Evolutionary conservation across 2,797 vertebrate genomes (phyloP).

Genomic region (Manis crassicaudata): DNA sequence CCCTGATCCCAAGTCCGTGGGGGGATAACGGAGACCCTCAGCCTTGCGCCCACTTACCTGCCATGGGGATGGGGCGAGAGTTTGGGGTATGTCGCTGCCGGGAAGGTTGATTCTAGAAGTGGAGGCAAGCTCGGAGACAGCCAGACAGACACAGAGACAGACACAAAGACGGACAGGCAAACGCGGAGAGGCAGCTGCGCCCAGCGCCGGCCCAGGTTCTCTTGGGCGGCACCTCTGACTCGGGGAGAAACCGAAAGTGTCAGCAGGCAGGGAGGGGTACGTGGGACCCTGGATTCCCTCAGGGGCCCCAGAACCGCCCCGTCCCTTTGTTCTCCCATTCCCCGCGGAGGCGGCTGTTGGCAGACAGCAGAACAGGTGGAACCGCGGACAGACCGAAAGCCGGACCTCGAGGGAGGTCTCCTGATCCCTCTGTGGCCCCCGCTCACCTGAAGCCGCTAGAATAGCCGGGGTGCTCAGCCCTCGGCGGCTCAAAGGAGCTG

Average conservation of each 20-base stretch:
- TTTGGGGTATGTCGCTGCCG: not conserved
- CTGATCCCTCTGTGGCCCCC: not conserved
- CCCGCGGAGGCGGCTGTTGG: slow-evolving; percentile 34
- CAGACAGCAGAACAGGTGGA: not conserved
- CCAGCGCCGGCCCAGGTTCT: slow-evolving; percentile 69
- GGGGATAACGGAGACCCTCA: slow-evolving; percentile 64
- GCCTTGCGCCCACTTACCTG: slow-evolving; percentile 50
- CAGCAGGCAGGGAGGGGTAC: slow-evolving; percentile 60
- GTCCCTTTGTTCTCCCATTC: slow-evolving; percentile 80
- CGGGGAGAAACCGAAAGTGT: slow-evolving; percentile 79
- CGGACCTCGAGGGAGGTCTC: not conserved
- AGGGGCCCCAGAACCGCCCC: slow-evolving; percentile 73
- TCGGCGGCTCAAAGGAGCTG: not conserved
- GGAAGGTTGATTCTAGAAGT: slow-evolving; percentile 51
- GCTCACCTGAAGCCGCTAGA: slow-evolving; percentile 74
- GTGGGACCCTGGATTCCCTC: slow-evolving; percentile 74
- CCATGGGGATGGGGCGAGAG: slow-evolving; percentile 35
- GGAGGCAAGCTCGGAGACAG: slow-evolving; percentile 62
- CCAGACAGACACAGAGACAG: slow-evolving; percentile 65
- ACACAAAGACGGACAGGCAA: slow-evolving; percentile 73
- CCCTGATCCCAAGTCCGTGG: not conserved
- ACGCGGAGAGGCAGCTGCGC: slow-evolving; percentile 44
- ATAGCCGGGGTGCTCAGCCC: not conserved
- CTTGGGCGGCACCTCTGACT: slow-evolving; percentile 70
- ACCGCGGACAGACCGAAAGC: slow-evolving; percentile 10